These are phyloP conservation scores for Laterallus jamaicensis DNA, from an alignment of 2,113 vertebrate genomes.

Conservation along the genomic window DNA sequence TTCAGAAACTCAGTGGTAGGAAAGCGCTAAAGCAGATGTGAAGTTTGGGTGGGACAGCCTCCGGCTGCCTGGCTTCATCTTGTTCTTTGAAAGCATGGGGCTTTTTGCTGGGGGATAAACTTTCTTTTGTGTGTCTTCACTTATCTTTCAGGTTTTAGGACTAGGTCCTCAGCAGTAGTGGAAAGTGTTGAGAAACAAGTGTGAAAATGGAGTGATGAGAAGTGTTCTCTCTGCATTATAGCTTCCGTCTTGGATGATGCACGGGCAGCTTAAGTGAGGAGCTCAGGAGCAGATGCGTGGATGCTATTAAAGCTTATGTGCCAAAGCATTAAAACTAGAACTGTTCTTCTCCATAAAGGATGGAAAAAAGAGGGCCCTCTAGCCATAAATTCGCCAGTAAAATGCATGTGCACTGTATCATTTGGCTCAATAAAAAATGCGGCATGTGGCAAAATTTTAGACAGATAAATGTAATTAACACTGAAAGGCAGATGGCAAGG, in stretches of 20 bases:
- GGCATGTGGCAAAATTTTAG: constrained; percentile 63
- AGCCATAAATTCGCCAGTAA: constrained; percentile 12
- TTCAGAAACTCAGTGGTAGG: background rate
- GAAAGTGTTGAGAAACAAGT: background rate
- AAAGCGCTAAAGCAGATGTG: background rate
- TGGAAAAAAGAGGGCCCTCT: background rate
- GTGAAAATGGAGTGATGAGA: background rate
- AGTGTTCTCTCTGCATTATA: background rate
- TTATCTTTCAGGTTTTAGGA: background rate
- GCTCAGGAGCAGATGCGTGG: constrained; percentile 44
- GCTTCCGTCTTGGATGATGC: background rate
- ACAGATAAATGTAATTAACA: constrained; percentile 63
- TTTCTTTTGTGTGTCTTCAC: background rate
- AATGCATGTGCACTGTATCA: constrained; percentile 21
- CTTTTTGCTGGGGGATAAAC: background rate
- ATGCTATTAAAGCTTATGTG: constrained; percentile 33
- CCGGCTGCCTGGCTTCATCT: background rate
- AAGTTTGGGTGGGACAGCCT: background rate
- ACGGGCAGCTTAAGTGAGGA: background rate
- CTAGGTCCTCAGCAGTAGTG: background rate
- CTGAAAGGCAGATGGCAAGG: constrained; percentile 59
- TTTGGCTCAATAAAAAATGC: constrained; percentile 52
- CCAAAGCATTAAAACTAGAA: constrained; percentile 42
- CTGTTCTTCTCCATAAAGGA: constrained; percentile 33
- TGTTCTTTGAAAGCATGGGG: background rate